Evolutionary conservation across 2,888 invertebrate species (phyloP).

Genomic region (Lithophane semibrunnea): DNA sequence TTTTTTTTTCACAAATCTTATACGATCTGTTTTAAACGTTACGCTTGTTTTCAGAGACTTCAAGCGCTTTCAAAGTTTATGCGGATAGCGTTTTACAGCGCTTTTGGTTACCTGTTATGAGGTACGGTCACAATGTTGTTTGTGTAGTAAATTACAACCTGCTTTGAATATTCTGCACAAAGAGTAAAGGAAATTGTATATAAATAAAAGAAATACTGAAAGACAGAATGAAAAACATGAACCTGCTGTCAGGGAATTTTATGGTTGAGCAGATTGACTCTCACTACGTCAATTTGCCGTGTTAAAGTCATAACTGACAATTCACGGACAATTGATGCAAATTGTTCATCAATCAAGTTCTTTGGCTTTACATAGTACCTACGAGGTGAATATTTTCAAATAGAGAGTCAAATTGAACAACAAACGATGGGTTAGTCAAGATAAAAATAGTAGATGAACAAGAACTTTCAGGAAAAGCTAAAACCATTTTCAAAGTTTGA

Average conservation of each 20-base stretch:
- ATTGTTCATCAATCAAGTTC: background rate
- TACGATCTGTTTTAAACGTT: constrained; percentile 19
- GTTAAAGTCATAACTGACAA: no score
- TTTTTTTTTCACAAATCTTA: constrained; percentile 36
- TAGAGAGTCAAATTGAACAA: background rate
- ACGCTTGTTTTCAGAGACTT: constrained; percentile 13
- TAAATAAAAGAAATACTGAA: background rate
- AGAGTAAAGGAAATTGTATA: background rate
- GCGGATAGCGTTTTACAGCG: constrained; percentile 5
- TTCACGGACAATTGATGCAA: background rate
- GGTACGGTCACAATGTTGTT: constrained; percentile 14
- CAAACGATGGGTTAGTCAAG: background rate
- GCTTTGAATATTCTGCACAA: constrained; percentile 16
- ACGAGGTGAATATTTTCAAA: background rate
- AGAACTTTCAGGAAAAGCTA: background rate
- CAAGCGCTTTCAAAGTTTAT: constrained; percentile 20
- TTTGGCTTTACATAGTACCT: background rate
- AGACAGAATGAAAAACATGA: background rate
- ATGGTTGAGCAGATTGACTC: background rate
- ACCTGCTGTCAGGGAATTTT: background rate
- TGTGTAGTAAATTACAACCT: background rate
- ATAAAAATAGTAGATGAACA: background rate
- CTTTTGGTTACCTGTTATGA: constrained; percentile 31
- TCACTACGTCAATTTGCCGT: background rate
- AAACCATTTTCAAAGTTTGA: background rate